Evolutionary conservation across 2,888 invertebrate genomes (phyloP), one percentile per base, ranked within the genome.

Genomic region (Oconnorella tubifera): DNA sequence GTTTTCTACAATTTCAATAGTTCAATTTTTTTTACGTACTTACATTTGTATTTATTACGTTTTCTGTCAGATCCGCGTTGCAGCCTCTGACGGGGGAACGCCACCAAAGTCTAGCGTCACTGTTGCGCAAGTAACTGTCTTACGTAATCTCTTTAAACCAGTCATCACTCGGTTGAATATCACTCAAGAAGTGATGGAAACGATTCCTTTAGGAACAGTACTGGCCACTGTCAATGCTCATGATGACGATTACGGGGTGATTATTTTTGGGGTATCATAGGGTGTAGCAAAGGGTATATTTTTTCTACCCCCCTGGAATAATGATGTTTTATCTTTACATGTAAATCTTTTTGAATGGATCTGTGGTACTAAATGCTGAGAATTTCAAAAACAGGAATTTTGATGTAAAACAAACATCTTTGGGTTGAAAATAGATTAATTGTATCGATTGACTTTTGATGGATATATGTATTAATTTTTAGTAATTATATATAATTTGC

Each of bases 231-330:
- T 77, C 10, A 48, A 63, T 14, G 78, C 77, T 25, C 59, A 51
- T 2, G 78, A 78, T 56, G 62, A 25, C 48, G 78, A 78, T 64
- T 63, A 62, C 1, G 64, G 65, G 63, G 77, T 77, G 67, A 70
- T 3, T 4, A 31, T n/a, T n/a, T n/a, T n/a, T n/a, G n/a, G n/a
- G n/a, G n/a, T n/a, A n/a, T n/a, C n/a, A n/a, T n/a, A n/a, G n/a
- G n/a, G n/a, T n/a, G n/a, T n/a, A n/a, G n/a, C 6, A 57, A 31
- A 29, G 32, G 6, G 27, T 53, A 23, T 23, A 53, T 14, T 19
- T 53, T 23, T 25, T 53, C n/a, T n/a, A n/a, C n/a, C n/a, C n/a
- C n/a, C n/a, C n/a, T n/a, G n/a, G n/a, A 53, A 23, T 25, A 23
- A 53, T 6, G 10, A 53, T 53, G 23, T 10, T 53, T 23, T 53